Conservation (phyloP, 2,113 vertebrate genomes). For the Craseonycteris thonglongyai region DNA sequence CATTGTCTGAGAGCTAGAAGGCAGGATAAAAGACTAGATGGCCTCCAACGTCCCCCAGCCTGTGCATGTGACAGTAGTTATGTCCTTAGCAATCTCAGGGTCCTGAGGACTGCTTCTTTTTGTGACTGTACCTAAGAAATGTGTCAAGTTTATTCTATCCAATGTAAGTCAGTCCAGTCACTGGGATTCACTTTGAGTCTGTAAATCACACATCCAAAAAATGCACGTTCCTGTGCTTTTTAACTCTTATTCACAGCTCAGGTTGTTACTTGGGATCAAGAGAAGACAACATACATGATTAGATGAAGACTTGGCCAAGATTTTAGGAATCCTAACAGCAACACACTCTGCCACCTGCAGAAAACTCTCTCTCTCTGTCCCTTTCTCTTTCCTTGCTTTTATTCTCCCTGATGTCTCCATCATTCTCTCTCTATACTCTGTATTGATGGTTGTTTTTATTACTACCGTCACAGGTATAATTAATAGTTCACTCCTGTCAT, state of each 20-base stretch:
- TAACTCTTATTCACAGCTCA: not conserved
- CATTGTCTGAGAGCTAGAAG: not conserved
- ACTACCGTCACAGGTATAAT: not conserved
- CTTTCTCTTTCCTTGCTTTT: not conserved
- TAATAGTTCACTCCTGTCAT: conserved; percentile 61
- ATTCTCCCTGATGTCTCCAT: not conserved
- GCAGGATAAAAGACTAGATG: not conserved
- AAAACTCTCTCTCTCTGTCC: not conserved
- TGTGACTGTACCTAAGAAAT: not conserved
- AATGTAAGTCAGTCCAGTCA: not conserved
- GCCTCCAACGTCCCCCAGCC: not conserved
- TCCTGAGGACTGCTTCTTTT: not conserved
- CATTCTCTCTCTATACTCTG: not conserved
- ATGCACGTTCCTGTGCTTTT: not conserved
- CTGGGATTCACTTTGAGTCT: not conserved
- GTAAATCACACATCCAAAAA: not conserved
- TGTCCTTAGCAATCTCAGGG: not conserved
- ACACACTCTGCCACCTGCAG: not conserved
- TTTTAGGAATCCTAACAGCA: not conserved
- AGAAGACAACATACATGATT: not conserved
- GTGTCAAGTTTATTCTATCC: not conserved
- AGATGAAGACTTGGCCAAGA: not conserved
- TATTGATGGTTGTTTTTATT: conserved; percentile 19
- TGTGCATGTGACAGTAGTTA: not conserved
- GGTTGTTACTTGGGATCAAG: not conserved